Percentiles rank a stretch among this genome's conserved stretches.
Evolutionary conservation across 37 sponge, comb jelly and placozoan genomes (phyloP).

Genomic region (Cliona cf. orientalis): DNA sequence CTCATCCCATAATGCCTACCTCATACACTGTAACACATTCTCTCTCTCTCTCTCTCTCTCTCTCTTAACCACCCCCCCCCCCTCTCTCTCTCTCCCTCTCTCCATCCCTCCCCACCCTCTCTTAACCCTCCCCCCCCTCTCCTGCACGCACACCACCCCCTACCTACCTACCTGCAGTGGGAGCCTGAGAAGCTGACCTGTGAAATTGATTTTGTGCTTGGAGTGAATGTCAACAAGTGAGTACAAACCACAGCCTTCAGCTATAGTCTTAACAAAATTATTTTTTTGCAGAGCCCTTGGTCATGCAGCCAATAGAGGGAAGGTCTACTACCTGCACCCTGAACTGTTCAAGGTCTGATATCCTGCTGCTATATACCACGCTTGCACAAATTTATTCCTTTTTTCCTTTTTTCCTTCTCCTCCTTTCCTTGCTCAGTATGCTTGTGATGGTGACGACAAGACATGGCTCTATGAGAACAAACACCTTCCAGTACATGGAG

Average conservation of each 20-base stretch:
- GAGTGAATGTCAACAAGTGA: constrained; percentile 85
- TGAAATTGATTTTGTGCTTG: constrained; percentile 69
- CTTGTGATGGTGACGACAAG: constrained; percentile 85
- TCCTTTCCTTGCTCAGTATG: constrained; percentile 52
- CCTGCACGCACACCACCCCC: background rate
- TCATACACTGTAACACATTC: no score
- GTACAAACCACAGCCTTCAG: no score
- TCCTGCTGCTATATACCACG: background rate
- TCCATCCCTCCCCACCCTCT: background rate
- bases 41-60: no score
- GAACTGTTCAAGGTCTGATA: constrained; percentile 77
- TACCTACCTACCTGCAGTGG: constrained; percentile 58
- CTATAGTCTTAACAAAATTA: background rate
- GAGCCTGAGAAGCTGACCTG: constrained; percentile 59
- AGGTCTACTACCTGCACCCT: constrained; percentile 85
- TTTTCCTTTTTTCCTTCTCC: background rate
- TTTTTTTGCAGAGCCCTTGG: constrained; percentile 61
- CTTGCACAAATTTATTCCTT: background rate
- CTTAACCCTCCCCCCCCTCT: background rate
- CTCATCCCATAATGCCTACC: no score
- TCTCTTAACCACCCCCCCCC: background rate
- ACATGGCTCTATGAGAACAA: constrained; percentile 86
- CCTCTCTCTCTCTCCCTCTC: constrained; percentile 1
- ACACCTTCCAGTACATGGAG: constrained; percentile 83
- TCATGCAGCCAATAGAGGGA: constrained; percentile 78